Conservation (phyloP, 37 sponge, comb jelly and placozoan genomes). For the Dysidea cf. avara region DNA sequence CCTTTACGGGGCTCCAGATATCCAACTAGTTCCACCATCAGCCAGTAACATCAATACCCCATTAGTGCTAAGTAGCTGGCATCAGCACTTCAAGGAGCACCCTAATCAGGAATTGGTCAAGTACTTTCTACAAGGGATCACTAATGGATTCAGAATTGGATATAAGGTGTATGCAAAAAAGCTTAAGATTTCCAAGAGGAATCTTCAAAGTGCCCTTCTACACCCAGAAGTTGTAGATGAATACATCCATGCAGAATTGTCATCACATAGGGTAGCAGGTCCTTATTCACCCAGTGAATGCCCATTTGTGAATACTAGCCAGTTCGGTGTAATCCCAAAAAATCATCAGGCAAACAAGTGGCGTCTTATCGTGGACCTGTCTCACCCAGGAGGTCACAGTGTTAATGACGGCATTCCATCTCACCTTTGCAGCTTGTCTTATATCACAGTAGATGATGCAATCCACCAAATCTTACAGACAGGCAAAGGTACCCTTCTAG, state of each 20-base stretch:
- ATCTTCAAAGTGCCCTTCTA: neutral
- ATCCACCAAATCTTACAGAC: neutral
- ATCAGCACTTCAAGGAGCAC: neutral
- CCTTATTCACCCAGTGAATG: neutral
- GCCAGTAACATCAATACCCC: slow-evolving; percentile 6
- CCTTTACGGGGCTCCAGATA: neutral
- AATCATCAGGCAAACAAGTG: slow-evolving; percentile 12
- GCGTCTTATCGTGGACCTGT: slow-evolving; percentile 28
- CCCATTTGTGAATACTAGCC: neutral
- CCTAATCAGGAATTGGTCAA: slow-evolving; percentile 4
- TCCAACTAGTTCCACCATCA: neutral
- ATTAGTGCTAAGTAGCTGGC: neutral
- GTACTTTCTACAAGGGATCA: neutral
- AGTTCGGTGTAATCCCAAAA: too few species aligned
- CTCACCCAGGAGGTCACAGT: slow-evolving; percentile 11
- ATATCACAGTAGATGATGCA: slow-evolving; percentile 15
- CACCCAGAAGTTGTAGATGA: neutral
- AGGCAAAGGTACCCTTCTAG: slow-evolving; percentile 19
- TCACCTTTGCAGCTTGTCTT: slow-evolving; percentile 24
- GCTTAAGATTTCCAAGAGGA: slow-evolving; percentile 11
- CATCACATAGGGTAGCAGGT: neutral
- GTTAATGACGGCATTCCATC: slow-evolving; percentile 11
- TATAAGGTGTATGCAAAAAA: neutral
- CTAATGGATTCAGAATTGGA: slow-evolving; percentile 1
- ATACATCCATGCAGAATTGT: neutral